Conservation (phyloP, 2,888 invertebrate genomes). For the Cybosia mesomella region DNA sequence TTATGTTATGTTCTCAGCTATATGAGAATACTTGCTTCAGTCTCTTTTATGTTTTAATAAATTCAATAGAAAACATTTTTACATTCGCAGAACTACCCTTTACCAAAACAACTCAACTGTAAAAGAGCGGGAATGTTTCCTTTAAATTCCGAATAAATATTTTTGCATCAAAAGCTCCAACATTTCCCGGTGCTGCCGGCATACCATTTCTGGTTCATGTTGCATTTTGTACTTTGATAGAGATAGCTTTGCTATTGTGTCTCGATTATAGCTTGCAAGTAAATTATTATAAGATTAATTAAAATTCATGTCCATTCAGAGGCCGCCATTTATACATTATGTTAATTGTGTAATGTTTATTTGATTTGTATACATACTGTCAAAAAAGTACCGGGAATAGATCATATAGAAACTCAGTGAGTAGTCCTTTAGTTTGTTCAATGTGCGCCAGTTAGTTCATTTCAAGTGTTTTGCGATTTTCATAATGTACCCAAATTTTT, state of each 20-base stretch:
- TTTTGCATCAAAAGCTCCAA: conserved; percentile 33
- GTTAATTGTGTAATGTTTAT: no score
- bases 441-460: no score
- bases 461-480: no score
- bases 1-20: no score
- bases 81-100: background rate
- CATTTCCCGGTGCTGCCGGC: background rate
- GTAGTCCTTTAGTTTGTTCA: no score
- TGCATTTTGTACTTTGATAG: background rate
- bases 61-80: conserved; percentile 1
- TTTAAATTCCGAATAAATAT: conserved; percentile 41
- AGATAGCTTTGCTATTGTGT: background rate
- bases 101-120: conserved; percentile 13
- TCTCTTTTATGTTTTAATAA: background rate
- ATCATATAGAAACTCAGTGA: no score
- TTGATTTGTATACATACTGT: no score
- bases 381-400: no score
- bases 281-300: no score
- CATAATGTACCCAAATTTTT: no score
- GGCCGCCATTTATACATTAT: no score
- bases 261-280: background rate
- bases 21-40: background rate
- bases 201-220: background rate
- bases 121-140: conserved; percentile 30
- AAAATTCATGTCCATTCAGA: no score